Evolutionary conservation across 2,888 invertebrate genomes (phyloP).

Genomic region (Parasteatoda lunata): DNA sequence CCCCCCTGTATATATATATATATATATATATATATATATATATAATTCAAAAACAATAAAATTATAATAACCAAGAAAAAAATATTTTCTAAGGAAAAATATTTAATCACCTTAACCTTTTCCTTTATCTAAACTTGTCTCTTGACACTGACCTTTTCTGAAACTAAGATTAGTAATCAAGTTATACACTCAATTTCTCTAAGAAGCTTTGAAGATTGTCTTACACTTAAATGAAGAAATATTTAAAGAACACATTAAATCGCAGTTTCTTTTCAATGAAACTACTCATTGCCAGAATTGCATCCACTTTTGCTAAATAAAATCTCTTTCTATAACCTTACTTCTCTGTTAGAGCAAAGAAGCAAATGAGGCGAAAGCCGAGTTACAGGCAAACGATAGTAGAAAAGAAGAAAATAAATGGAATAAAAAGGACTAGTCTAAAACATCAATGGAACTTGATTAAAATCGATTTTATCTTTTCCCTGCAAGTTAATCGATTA

Average conservation of each 20-base stretch:
- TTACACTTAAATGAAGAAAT: background rate
- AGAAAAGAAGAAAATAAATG: background rate
- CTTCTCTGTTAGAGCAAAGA: background rate
- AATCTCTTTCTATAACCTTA: background rate
- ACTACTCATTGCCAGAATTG: background rate
- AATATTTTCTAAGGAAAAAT: no score
- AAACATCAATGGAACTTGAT: constrained; percentile 5
- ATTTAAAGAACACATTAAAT: constrained; percentile 1
- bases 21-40: no score
- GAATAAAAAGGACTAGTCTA: background rate
- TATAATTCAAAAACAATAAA: no score
- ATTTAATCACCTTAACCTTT: no score
- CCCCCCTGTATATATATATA: no score
- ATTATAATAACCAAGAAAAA: no score
- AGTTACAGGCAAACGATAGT: background rate
- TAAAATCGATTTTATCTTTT: background rate
- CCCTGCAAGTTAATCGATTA: background rate
- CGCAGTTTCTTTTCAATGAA: constrained; percentile 3
- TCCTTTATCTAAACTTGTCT: no score
- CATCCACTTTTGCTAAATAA: constrained; percentile 1
- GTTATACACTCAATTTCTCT: no score
- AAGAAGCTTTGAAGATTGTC: background rate
- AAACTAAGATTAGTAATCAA: no score
- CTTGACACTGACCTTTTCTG: no score
- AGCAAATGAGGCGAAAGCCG: constrained; percentile 2